Percentiles rank a stretch among this genome's conserved stretches.
phyloP scores from a whole-genome alignment of 2,888 invertebrate genomes.

The Chalcis sispes region DNA sequence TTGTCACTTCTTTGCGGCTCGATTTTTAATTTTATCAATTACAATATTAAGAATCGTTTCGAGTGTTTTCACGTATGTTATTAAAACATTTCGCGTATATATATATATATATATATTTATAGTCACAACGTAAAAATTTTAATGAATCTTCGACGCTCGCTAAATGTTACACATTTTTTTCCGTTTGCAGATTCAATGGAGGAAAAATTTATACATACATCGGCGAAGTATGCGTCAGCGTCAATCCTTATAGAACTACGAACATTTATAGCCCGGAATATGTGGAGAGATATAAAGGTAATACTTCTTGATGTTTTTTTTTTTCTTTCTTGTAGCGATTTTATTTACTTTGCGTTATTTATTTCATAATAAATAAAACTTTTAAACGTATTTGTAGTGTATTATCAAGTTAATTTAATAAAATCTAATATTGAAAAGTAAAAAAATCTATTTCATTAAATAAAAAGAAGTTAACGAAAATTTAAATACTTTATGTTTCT shows the following conservation, averaged over 20 bases:
- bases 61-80: neutral
- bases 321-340: too few species aligned
- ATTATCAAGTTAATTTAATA: neutral
- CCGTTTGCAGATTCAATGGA: constrained; percentile 86
- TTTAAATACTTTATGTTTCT: neutral
- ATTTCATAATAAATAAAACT: neutral
- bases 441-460: too few species aligned
- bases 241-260: constrained; percentile 96
- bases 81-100: too few species aligned
- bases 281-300: constrained; percentile 92
- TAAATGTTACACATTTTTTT: constrained; percentile 58
- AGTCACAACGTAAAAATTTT: neutral
- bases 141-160: neutral
- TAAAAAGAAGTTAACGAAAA: neutral
- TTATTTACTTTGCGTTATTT: too few species aligned
- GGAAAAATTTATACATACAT: constrained; percentile 98
- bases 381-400: neutral
- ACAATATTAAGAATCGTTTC: neutral
- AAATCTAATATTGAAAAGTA: neutral
- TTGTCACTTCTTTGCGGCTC: neutral
- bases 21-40: neutral
- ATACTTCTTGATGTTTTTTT: neutral
- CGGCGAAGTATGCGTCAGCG: constrained; percentile 97
- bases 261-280: constrained; percentile 93
- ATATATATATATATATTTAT: neutral